Evolutionary conservation across 2,113 vertebrate species (phyloP).

Genomic region (Tychaedon coryphoeus): DNA sequence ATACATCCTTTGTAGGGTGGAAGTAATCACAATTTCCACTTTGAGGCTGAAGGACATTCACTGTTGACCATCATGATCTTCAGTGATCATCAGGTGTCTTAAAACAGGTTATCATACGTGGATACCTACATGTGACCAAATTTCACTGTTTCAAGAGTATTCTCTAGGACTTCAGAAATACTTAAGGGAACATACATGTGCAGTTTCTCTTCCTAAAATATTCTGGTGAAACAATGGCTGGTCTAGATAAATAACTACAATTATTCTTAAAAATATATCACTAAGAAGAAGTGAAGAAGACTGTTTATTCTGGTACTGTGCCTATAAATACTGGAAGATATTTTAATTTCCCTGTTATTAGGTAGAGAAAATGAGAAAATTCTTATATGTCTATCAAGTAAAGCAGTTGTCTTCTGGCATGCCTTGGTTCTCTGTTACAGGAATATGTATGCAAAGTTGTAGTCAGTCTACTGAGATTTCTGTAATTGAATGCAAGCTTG

Average conservation of each 20-base stretch:
- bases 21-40: background rate
- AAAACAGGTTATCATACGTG: background rate
- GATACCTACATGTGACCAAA: background rate
- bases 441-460: constrained; percentile 35
- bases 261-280: background rate
- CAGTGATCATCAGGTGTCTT: background rate
- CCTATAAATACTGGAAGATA: constrained; percentile 7
- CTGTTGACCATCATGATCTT: background rate
- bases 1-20: background rate
- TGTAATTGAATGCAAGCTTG: constrained; percentile 1
- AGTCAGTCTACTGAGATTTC: constrained; percentile 2
- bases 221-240: background rate
- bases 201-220: background rate
- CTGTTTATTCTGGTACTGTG: constrained; percentile 6
- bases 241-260: background rate
- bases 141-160: background rate
- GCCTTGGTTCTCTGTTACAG: constrained; percentile 51
- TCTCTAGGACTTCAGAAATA: background rate
- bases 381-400: constrained; percentile 39
- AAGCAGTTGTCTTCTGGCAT: constrained; percentile 35
- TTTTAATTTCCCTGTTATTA: constrained; percentile 47
- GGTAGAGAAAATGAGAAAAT: constrained; percentile 43
- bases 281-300: background rate
- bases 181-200: background rate
- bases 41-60: background rate